Conservation (phyloP, 2,797 vertebrate genomes). For the Lithobates sylvaticus region DNA sequence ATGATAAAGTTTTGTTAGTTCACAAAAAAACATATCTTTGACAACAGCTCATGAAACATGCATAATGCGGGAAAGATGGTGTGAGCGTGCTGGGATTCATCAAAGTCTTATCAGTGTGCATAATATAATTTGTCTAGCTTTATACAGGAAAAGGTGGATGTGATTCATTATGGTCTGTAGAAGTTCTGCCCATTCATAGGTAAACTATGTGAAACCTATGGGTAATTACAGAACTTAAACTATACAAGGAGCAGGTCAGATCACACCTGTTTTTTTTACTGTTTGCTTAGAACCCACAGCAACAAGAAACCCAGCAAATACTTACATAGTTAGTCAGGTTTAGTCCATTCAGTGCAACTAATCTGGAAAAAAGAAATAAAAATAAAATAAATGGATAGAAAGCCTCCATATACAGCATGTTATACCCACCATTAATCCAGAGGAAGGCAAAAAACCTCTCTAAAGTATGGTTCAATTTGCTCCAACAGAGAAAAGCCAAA, state of each 20-base stretch:
- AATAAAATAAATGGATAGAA: too few species aligned
- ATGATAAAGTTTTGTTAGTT: conserved; percentile 21
- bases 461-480: too few species aligned
- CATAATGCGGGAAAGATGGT: background rate
- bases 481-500: too few species aligned
- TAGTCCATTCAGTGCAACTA: too few species aligned
- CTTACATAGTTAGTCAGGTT: too few species aligned
- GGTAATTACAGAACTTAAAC: conserved; percentile 45
- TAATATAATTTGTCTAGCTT: conserved; percentile 40
- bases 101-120: conserved; percentile 28
- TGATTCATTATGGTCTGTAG: background rate
- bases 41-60: conserved; percentile 19
- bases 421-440: too few species aligned
- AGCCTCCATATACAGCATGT: too few species aligned
- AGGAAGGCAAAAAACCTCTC: too few species aligned
- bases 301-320: too few species aligned
- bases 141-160: background rate
- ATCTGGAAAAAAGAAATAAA: too few species aligned
- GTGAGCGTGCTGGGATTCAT: conserved; percentile 35
- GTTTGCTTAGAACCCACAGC: too few species aligned
- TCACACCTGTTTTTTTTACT: background rate
- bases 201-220: conserved; percentile 54
- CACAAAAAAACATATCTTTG: conserved; percentile 15
- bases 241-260: conserved; percentile 35
- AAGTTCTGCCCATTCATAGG: conserved; percentile 43